Conservation (phyloP, 2,113 vertebrate species). For the Sinosuthora webbiana region DNA sequence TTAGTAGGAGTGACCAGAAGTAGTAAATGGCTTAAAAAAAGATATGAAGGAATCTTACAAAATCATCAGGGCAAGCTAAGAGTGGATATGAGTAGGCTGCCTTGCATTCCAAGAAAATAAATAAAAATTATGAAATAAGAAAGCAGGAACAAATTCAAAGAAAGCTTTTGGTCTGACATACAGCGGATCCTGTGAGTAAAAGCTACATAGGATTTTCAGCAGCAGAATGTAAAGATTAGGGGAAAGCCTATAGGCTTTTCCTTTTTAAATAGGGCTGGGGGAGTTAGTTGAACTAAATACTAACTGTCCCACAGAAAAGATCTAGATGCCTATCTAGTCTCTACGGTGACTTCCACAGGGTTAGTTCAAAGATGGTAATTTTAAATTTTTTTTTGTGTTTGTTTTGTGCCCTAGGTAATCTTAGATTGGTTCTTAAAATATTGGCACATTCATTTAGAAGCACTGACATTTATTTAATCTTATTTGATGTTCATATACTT, state of each 20-base stretch:
- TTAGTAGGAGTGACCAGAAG: not conserved
- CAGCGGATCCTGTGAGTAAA: not conserved
- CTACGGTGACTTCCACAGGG: not conserved
- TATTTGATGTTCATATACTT: not conserved
- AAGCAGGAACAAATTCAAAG: not conserved
- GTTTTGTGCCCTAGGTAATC: not conserved
- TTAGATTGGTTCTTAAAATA: not conserved
- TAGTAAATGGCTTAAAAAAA: not conserved
- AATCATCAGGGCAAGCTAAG: not conserved
- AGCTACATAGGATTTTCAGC: not conserved
- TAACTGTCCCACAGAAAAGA: not conserved
- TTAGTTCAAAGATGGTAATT: not conserved
- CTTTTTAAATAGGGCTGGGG: not conserved
- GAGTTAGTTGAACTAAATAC: not conserved
- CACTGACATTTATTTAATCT: not conserved
- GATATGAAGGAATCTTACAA: not conserved
- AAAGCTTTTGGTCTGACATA: not conserved
- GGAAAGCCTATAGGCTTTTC: not conserved
- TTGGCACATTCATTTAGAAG: not conserved
- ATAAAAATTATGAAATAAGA: not conserved
- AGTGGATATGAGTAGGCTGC: not conserved
- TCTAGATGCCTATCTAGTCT: not conserved
- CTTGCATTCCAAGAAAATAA: not conserved
- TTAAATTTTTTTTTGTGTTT: not conserved
- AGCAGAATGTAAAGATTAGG: not conserved